Evolutionary conservation across 2,113 vertebrate genomes (phyloP).

Genomic region (Neodontobutis hainanensis): DNA sequence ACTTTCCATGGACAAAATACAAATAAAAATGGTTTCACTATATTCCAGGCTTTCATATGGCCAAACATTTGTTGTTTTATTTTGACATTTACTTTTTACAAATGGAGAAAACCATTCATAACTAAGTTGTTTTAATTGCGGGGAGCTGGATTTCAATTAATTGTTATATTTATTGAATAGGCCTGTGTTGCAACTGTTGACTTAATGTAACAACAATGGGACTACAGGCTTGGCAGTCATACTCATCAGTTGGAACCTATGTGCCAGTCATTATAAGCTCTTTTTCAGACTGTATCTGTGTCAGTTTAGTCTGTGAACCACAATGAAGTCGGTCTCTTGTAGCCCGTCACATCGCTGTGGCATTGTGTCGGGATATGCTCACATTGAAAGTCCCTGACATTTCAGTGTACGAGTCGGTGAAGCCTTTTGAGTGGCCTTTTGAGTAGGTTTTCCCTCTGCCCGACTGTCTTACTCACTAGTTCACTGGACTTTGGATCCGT

Average conservation of each 20-base stretch:
- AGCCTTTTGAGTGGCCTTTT: constrained; percentile 32
- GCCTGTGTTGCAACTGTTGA: too few species aligned
- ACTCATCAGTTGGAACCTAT: too few species aligned
- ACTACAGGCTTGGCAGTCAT: too few species aligned
- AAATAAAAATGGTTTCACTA: too few species aligned
- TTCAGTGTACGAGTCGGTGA: constrained; percentile 18
- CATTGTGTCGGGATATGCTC: constrained; percentile 39
- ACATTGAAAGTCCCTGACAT: constrained; percentile 30
- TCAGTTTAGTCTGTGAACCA: constrained; percentile 4
- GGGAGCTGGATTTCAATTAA: too few species aligned
- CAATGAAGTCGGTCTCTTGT: constrained; percentile 15
- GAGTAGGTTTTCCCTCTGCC: constrained; percentile 50
- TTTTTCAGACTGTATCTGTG: neutral
- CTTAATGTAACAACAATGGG: too few species aligned
- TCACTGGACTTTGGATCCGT: constrained; percentile 64
- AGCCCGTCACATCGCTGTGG: constrained; percentile 43
- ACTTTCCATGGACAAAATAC: too few species aligned
- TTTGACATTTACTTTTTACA: too few species aligned
- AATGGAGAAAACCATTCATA: too few species aligned
- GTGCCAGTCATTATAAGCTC: neutral
- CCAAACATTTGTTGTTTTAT: too few species aligned
- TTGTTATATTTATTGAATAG: too few species aligned
- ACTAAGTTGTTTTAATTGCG: neutral
- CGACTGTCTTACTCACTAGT: constrained; percentile 61
- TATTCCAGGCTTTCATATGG: too few species aligned